Percentiles rank a stretch among this genome's conserved stretches.
phyloP scores from a whole-genome alignment of 2,797 vertebrate genomes.

The Pteropus rufus region DNA sequence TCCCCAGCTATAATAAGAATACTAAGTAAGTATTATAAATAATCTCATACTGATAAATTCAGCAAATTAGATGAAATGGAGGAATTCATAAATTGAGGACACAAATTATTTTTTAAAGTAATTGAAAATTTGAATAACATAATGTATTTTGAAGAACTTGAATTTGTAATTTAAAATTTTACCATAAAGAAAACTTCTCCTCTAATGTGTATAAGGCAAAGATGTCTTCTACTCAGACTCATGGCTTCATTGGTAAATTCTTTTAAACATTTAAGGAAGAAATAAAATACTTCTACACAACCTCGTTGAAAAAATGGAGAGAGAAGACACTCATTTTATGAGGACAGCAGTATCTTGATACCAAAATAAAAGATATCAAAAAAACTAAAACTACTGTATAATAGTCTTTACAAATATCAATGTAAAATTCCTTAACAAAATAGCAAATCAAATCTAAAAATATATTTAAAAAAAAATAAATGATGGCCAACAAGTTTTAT shows the following conservation, averaged over 20 bases:
- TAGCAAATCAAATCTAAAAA: neutral
- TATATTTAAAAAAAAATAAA: neutral
- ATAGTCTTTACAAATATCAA: neutral
- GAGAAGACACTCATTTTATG: neutral
- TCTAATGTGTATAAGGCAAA: neutral
- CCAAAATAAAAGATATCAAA: neutral
- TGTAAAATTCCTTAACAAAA: neutral
- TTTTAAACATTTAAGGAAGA: neutral
- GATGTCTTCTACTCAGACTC: neutral
- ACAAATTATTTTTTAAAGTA: neutral
- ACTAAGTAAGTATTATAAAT: neutral
- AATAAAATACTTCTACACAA: neutral
- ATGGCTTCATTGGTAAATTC: neutral
- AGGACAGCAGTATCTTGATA: neutral
- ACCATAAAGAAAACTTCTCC: neutral
- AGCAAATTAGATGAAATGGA: neutral
- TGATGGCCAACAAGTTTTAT: neutral
- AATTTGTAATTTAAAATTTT: neutral
- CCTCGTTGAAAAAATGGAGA: neutral
- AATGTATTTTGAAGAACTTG: neutral
- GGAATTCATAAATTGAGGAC: neutral
- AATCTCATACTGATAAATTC: neutral
- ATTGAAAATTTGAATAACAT: neutral
- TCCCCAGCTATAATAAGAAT: neutral
- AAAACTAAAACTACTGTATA: neutral